These are phyloP conservation scores for Uria lomvia DNA, from an alignment of 2,113 vertebrate species.

Conservation along the genomic window DNA sequence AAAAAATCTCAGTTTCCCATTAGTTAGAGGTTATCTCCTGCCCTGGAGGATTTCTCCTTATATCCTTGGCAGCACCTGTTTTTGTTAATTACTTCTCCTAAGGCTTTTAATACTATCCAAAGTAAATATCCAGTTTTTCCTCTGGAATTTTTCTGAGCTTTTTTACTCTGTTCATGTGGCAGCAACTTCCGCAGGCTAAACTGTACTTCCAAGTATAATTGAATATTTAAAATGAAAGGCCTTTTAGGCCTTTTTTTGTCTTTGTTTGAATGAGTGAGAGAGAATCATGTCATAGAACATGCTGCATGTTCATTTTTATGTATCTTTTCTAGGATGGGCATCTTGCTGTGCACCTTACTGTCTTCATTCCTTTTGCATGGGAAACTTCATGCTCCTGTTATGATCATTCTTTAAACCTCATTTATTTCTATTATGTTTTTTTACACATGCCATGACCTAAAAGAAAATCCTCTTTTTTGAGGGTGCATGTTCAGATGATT, in stretches of 20 bases:
- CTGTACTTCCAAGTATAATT: neutral
- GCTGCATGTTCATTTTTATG: neutral
- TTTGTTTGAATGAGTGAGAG: neutral
- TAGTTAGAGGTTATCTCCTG: neutral
- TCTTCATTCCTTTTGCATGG: neutral
- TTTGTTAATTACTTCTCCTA: neutral
- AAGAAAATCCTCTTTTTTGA: neutral
- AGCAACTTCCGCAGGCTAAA: neutral
- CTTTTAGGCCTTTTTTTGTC: neutral
- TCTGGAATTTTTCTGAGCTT: neutral
- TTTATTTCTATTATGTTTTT: neutral
- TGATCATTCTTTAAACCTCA: neutral
- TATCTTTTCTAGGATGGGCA: neutral
- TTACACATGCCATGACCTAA: neutral
- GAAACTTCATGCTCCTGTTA: neutral
- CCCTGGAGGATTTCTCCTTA: neutral
- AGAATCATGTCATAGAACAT: neutral
- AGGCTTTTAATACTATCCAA: neutral
- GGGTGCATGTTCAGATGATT: neutral
- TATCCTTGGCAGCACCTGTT: neutral
- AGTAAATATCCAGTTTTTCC: neutral
- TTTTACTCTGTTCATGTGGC: neutral
- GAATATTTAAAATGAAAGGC: neutral
- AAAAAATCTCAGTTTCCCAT: neutral
- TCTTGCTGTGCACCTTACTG: neutral